Conservation (phyloP, 2,888 invertebrate genomes). For the Alcis repandata region DNA sequence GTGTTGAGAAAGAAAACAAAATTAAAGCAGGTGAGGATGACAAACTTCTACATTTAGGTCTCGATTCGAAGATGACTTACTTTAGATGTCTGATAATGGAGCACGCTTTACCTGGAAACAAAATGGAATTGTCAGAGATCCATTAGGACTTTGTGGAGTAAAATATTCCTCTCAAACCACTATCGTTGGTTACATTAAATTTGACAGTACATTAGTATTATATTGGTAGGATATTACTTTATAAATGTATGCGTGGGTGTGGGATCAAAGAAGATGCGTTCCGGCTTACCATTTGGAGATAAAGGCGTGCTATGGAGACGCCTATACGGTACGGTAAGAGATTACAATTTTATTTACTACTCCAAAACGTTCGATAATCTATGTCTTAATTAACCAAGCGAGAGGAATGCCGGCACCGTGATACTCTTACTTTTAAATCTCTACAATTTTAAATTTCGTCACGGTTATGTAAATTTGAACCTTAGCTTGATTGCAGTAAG, state of each 20-base stretch:
- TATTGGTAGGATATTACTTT: slow-evolving; percentile 73
- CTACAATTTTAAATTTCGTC: slow-evolving; percentile 30
- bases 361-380: slow-evolving; percentile 85
- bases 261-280: slow-evolving; percentile 82
- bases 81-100: slow-evolving; percentile 32
- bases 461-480: slow-evolving; percentile 39
- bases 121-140: slow-evolving; percentile 57
- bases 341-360: slow-evolving; percentile 86
- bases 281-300: slow-evolving; percentile 76
- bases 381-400: slow-evolving; percentile 86
- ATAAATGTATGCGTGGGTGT: slow-evolving; percentile 79
- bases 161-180: slow-evolving; percentile 39
- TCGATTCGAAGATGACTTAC: slow-evolving; percentile 34
- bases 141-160: slow-evolving; percentile 50
- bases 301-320: slow-evolving; percentile 81
- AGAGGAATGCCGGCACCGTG: slow-evolving; percentile 68
- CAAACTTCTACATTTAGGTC: slow-evolving; percentile 43
- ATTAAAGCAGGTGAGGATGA: slow-evolving; percentile 41
- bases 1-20: slow-evolving; percentile 39
- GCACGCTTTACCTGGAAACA: slow-evolving; percentile 63
- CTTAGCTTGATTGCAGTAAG: slow-evolving; percentile 37
- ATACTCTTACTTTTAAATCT: slow-evolving; percentile 53
- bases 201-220: slow-evolving; percentile 83
- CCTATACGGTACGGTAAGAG: slow-evolving; percentile 78
- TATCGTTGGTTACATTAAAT: slow-evolving; percentile 78